Evolutionary conservation across 2,888 invertebrate species (phyloP), one percentile per base, ranked within the genome.

Genomic region (Baccha elongata): DNA sequence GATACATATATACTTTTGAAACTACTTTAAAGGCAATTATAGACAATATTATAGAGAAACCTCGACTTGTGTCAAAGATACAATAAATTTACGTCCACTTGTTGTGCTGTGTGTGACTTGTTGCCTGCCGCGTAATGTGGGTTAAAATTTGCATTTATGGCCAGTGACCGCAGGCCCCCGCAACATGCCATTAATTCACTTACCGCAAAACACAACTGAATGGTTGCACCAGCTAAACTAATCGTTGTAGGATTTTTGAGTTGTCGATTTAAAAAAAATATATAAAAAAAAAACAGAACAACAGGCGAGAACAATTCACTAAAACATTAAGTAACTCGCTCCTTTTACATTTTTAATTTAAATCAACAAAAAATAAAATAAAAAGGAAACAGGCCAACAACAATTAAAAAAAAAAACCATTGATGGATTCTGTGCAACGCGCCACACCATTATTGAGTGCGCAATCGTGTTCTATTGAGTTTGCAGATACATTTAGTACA

Each of bases 141-240:
- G 84, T 84, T 79, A 84, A 74, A 84, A 84, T 84, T 79, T 84
- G 84, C 84, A 84, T 84, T 65, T 79, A 83, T 68, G 67, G 76
- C 76, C 72, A 76, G 42, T 60, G 58, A 60, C 62, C 72, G 60
- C 67, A 42, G 67, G 74, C 76, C 76, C 76, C 81, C 81, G 81
- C 75, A 81, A 60, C 42, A 29, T 65, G 37, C 32, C 1, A 58
- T 64, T 62, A 42, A 69, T 62, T 62, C 60, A 62, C 60, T 75
- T 75, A 44, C 26, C 35, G 15, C 46, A 48, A 26, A 55, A 55
- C 11, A 42, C 29, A 11, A 21, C 10, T 7, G 3, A 55, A 13
- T 11, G 19, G 2, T 8, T n/a, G 6, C 29, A 13, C 11, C 21
- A 72, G 50, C 42, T 11, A 55, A 55, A 58, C 72, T 53, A 53